Base-by-base conservation (phyloP, 2,797 vertebrate species). In the Sardinella longiceps region DNA sequence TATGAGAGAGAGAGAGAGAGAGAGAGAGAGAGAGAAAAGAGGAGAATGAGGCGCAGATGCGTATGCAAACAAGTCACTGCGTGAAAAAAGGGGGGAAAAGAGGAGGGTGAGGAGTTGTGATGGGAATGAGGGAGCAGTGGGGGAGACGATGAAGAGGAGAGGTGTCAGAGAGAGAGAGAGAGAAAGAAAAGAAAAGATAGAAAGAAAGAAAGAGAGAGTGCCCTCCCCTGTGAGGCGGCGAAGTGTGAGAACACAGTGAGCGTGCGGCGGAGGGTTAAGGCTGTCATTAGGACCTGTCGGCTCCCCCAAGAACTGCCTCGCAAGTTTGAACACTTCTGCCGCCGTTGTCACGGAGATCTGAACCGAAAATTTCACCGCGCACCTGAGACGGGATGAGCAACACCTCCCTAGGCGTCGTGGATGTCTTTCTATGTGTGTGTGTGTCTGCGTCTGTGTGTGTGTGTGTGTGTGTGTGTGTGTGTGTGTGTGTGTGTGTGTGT, bases 281-380 rank as follows among this genome's bases (percentile, higher is more conserved):
- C 85, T 63, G 43, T 87, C 86, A 87, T 87, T 87, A 87, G 82
- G 83, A 88, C 85, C 89, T 86, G 87, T 84, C 82, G 86, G 81
- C 83, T 88, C 88, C 87, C 84, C 80, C 66, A 60, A 84, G 88
- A 88, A 87, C 80, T 63, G 37, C 56, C 66, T 86, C 86, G 85
- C 87, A 89, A 85, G 85, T 89, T 89, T 83, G 83, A 85, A 87
- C 86, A 85, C 82, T 83, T 84, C 86, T 81, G 66, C 46, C 81
- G 77, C 77, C 43, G 14, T 56, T 51, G 66, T 83, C 70, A 83
- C 23, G 28, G 23, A 20, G 53, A 70, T 74, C 63, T 84, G 83
- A 77, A 51, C 83, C 58, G 77, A 25, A 86, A 86, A 83, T 80
- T 50, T 2, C 37, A 81, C 45, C 43, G 43, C 33, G 45, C 85